Conservation (phyloP, 2,797 vertebrate species). For the Lithobates sylvaticus region DNA sequence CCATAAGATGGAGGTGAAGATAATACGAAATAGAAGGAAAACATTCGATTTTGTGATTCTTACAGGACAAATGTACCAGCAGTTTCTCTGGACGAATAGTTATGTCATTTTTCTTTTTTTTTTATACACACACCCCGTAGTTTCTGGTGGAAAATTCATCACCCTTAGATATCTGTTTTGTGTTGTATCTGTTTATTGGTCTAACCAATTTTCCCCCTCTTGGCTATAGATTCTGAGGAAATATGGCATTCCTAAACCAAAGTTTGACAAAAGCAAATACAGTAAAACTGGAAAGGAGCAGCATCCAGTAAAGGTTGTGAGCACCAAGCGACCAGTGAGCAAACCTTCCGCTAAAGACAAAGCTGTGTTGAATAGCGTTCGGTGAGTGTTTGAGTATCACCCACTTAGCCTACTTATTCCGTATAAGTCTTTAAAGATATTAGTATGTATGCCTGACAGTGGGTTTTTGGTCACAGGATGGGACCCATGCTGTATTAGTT, state of each 20-base stretch:
- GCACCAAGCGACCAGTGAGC: slow-evolving; percentile 92
- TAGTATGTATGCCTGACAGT: background rate
- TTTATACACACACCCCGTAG: no score
- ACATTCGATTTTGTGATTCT: no score
- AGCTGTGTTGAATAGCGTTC: slow-evolving; percentile 92
- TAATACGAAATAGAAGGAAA: no score
- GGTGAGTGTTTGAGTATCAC: slow-evolving; percentile 73
- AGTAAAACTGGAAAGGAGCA: slow-evolving; percentile 95
- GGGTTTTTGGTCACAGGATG: background rate
- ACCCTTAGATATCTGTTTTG: background rate
- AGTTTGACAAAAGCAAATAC: slow-evolving; percentile 96
- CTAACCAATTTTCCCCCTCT: background rate
- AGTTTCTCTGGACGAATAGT: no score
- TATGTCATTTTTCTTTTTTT: no score
- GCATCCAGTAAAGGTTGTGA: slow-evolving; percentile 95
- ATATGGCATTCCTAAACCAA: slow-evolving; percentile 88
- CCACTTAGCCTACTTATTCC: no score
- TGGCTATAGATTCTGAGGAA: slow-evolving; percentile 90
- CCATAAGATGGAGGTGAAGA: no score
- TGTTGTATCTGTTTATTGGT: background rate
- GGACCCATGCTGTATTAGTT: background rate
- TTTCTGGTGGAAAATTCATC: no score
- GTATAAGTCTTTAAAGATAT: background rate
- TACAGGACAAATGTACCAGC: no score
- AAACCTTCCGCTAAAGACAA: slow-evolving; percentile 95